These are phyloP conservation scores for Nematostella vectensis DNA, from an alignment of 92 coral and sea anemone species.

Conservation along the genomic window DNA sequence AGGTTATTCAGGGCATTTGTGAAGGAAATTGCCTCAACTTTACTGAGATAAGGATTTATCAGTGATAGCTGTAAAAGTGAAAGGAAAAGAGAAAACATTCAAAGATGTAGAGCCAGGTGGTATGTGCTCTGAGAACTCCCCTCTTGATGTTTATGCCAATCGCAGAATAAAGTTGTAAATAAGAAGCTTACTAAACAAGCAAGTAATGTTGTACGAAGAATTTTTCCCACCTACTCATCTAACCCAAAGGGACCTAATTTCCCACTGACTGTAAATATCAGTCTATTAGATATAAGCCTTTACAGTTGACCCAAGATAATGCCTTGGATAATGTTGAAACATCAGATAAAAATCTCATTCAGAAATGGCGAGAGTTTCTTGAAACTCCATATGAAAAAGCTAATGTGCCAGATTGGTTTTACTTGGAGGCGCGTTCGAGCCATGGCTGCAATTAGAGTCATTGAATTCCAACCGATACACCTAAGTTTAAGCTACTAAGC, in stretches of 20 bases:
- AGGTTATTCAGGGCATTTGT: no score
- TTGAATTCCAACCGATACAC: no score
- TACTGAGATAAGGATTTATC: no score
- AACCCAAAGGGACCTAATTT: slow-evolving; percentile 69
- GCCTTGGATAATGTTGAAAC: slow-evolving; percentile 42
- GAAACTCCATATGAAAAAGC: slow-evolving; percentile 58
- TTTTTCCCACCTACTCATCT: slow-evolving; percentile 57
- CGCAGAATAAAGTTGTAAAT: slow-evolving; percentile 46
- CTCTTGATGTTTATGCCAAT: slow-evolving; percentile 44
- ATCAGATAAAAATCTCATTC: slow-evolving; percentile 44
- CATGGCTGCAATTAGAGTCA: no score
- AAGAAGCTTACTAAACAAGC: slow-evolving; percentile 30
- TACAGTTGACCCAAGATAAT: slow-evolving; percentile 41
- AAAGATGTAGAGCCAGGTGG: no score
- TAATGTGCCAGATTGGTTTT: slow-evolving; percentile 69
- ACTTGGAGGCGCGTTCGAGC: no score
- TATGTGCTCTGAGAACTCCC: no score
- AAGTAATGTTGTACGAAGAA: slow-evolving; percentile 51
- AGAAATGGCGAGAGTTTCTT: slow-evolving; percentile 59
- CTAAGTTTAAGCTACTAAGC: no score
- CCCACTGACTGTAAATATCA: slow-evolving; percentile 56
- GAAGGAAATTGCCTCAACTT: no score
- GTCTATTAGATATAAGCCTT: slow-evolving; percentile 57
- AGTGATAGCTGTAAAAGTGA: no score
- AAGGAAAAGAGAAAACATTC: no score